Base-by-base conservation (phyloP, 2,888 invertebrate genomes). In the Drosophila pullipes region DNA sequence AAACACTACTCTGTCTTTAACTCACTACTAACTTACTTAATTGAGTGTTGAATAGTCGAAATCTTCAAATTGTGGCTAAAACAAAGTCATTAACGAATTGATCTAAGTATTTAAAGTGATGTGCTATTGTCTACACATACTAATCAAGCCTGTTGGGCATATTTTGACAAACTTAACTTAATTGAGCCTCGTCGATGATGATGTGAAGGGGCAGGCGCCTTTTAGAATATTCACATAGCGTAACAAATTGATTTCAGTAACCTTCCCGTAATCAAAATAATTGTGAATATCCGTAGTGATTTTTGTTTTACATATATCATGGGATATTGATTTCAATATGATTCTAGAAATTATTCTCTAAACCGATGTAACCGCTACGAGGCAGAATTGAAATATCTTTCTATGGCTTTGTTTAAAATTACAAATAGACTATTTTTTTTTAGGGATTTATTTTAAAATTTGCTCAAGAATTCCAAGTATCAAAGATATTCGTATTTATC, bases 31-130 rank as follows among this genome's bases (percentile, higher is more conserved):
- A 66, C 69, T 71, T 64, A 69, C 62, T 55, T 62, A 74, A 77
- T 68, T 54, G 57, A 64, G 71, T 81, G 76, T 78, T 72, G 53
- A 71, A 68, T 41, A 69, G 41, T 50, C 65, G 28, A 76, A 63
- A 52, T 41, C 52, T 44, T 64, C 35, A 50, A 50, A 50, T 50
- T 55, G 39, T 62, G 59, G 41, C 47, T 28, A 66, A 62, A 39
- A 25, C 37, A 22, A 62, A 49, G 41, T 30, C 52, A 64, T 44
- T 53, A 44, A 41, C 50, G 44, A 61, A 73, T 64, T 41, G 67
- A 74, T 77, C 76, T 72, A 35, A 55, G 30, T 68, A 75, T 64
- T 67, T 63, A 64, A 63, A 71, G n/a, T 61, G 62, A 69, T 59
- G 57, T 39, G 58, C 60, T 61, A 44, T 4, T 47, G 25, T 47